A percentile compares a stretch with the other conserved stretches of the same genome.
These are phyloP conservation scores for Tricholaema leucomelas DNA, from an alignment of 2,113 vertebrate genomes.

Conservation along the genomic window DNA sequence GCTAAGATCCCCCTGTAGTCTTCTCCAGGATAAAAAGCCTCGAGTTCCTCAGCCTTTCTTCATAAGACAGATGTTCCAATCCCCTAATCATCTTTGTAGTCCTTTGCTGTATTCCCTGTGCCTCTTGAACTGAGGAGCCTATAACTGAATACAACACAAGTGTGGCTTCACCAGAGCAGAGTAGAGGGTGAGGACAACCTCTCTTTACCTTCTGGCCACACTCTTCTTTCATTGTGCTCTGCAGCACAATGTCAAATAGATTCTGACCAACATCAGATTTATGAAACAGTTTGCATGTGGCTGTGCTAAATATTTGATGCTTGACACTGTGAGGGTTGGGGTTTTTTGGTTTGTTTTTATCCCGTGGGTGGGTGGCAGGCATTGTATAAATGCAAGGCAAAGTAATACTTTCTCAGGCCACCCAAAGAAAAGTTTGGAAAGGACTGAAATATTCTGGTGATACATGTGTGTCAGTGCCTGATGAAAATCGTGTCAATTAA, in stretches of 20 bases:
- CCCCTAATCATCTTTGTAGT: no score
- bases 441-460: background rate
- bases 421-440: background rate
- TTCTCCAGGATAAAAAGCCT: no score
- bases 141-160: no score
- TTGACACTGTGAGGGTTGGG: background rate
- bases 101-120: no score
- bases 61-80: no score
- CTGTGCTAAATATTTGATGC: background rate
- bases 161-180: no score
- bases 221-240: no score
- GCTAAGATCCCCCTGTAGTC: no score
- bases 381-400: background rate
- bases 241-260: background rate
- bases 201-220: no score
- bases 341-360: background rate
- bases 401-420: background rate
- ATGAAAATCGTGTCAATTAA: background rate
- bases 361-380: background rate
- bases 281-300: background rate
- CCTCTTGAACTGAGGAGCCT: no score
- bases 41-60: no score
- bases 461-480: background rate
- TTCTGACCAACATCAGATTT: background rate
- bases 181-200: no score